These are phyloP conservation scores for Tenthredo notha DNA, from an alignment of 2,888 invertebrate genomes.

Conservation along the genomic window DNA sequence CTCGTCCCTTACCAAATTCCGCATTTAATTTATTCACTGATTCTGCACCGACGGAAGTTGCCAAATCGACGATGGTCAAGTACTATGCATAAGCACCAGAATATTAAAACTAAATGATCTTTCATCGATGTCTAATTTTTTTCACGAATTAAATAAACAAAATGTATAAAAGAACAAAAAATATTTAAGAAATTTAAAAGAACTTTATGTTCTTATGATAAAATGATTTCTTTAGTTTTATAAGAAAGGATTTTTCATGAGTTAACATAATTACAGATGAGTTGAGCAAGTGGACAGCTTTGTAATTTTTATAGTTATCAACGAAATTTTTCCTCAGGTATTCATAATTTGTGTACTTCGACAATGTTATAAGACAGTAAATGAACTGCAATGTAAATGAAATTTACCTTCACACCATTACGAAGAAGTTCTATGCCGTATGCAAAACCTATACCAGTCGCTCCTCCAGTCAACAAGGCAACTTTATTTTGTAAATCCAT, in stretches of 20 bases:
- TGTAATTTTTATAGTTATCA: neutral
- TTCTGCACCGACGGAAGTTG: conserved; percentile 74
- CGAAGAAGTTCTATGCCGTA: conserved; percentile 71
- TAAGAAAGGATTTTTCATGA: no score
- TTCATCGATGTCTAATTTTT: neutral
- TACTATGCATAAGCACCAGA: conserved; percentile 53
- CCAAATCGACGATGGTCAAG: conserved; percentile 76
- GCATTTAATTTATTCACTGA: conserved; percentile 77
- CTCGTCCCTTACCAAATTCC: conserved; percentile 78
- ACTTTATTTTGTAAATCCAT: conserved; percentile 76
- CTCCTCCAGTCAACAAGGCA: conserved; percentile 71
- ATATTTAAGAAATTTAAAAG: neutral
- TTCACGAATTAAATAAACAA: neutral
- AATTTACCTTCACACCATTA: conserved; percentile 71
- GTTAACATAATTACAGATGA: no score
- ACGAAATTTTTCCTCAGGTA: neutral
- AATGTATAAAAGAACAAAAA: neutral
- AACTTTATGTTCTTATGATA: neutral
- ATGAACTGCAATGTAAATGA: neutral
- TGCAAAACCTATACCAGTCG: conserved; percentile 68
- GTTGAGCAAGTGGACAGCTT: neutral
- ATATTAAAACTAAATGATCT: neutral
- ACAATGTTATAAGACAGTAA: neutral
- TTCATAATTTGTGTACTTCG: no score
- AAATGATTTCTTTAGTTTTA: neutral